Percentiles rank a stretch among this genome's conserved stretches.
These are phyloP conservation scores for Platerodrilus igneus DNA, from an alignment of 2,888 invertebrate species.

Conservation along the genomic window DNA sequence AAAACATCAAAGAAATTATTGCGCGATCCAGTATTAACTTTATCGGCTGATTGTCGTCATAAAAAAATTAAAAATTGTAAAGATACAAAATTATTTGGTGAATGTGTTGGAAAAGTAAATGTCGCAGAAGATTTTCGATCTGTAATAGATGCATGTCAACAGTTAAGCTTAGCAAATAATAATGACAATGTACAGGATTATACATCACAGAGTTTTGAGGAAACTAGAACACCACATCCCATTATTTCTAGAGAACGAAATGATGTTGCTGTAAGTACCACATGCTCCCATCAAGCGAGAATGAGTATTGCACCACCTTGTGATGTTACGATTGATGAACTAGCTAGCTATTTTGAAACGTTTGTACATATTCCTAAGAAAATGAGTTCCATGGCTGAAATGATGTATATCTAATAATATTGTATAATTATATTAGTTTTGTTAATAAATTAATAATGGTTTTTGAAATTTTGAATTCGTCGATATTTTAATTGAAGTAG, in stretches of 20 bases:
- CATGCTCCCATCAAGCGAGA: constrained; percentile 73
- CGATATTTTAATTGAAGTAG: too few species aligned
- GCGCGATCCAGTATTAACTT: constrained; percentile 55
- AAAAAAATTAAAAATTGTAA: constrained; percentile 17
- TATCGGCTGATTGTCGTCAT: constrained; percentile 43
- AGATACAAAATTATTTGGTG: constrained; percentile 37
- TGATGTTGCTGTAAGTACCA: constrained; percentile 35
- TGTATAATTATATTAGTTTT: too few species aligned
- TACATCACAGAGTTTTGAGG: constrained; percentile 38
- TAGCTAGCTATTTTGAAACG: constrained; percentile 93
- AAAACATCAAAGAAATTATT: constrained; percentile 48
- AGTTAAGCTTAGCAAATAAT: constrained; percentile 40
- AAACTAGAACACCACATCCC: constrained; percentile 30
- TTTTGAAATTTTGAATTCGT: too few species aligned
- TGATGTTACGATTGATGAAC: constrained; percentile 89
- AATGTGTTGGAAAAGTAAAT: constrained; percentile 31
- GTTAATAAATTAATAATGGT: too few species aligned
- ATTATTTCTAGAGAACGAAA: constrained; percentile 19
- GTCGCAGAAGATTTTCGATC: constrained; percentile 46
- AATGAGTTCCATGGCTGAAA: constrained; percentile 97
- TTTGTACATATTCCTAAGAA: constrained; percentile 95
- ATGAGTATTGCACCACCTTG: constrained; percentile 62
- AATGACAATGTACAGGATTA: constrained; percentile 36
- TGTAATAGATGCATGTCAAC: constrained; percentile 45
- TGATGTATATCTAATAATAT: constrained; percentile 92